Evolutionary conservation across 2,113 vertebrate species (phyloP), one percentile per base, ranked within the genome.

Genomic region (Equus przewalskii): DNA sequence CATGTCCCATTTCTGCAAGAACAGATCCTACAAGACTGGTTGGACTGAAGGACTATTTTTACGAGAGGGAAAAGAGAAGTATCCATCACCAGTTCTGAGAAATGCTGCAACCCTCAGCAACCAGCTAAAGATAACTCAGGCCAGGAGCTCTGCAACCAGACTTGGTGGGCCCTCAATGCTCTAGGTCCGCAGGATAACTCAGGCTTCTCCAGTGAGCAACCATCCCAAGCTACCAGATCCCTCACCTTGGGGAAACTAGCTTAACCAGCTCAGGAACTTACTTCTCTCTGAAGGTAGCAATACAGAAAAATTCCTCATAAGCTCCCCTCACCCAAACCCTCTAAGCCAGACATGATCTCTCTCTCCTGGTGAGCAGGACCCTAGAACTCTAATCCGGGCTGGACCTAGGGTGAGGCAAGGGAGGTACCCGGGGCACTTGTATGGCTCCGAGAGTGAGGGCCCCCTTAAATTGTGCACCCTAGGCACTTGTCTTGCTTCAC

Each of bases 51-150:
- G 7, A 4, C 90, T 98, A 96, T 97, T 95, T 97, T 96, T 91
- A 84, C 54, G 67, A 87, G 54, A 83, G 44, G 11, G 64, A 58
- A 96, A 96, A 78, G 67, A 72, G 97, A 97, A 97, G 86, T 93
- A 24, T 46, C 60, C 6, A 3, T 58, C 33, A 69, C 21, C 44
- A 15, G 86, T 41, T 58, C 96, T 93, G 54, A 89, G 60, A 96
- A 88, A 93, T 51, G 56, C 85, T 88, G 94, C 96, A 73, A 33
- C 4, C 41, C 84, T 97, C 96, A 92, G 95, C 97, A 96, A n/a
- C 7, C 62, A 80, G 64, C 85, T 96, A 97, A 98, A 96, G 69
- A 97, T 93, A 98, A 83, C 54, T 56, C 76, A 69, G 51, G 89
- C 80, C 12, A 56, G 46, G 56, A 51, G 51, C 81, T n/a, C 62